phyloP scores from a whole-genome alignment of 1,140 invertebrate species.

The Bathynomus jamesi region DNA sequence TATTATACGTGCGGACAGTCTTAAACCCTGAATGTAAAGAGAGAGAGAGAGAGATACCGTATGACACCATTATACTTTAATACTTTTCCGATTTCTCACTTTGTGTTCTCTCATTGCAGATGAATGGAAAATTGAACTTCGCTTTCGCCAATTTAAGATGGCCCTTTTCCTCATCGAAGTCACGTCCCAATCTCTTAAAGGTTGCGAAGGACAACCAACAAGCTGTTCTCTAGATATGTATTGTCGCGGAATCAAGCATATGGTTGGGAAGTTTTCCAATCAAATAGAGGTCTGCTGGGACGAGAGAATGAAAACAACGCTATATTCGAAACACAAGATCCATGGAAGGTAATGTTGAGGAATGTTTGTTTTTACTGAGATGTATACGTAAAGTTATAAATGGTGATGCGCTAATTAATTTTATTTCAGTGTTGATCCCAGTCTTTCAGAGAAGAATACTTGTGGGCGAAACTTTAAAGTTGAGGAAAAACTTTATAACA shows the following conservation, averaged over 20 bases:
- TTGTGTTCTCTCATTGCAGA: no score
- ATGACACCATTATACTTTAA: no score
- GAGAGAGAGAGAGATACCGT: no score
- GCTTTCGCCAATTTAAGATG: no score
- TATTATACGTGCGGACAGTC: no score
- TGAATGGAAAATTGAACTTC: no score
- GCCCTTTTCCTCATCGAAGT: no score
- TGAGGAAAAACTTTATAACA: not conserved
- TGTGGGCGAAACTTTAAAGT: not conserved
- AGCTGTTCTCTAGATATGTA: no score
- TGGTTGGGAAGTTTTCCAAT: slow-evolving; percentile 6
- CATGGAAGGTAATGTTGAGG: slow-evolving; percentile 1
- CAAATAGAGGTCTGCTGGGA: slow-evolving; percentile 16
- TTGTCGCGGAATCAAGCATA: not conserved
- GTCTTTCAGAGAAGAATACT: not conserved
- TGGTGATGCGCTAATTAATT: not conserved
- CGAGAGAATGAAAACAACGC: not conserved
- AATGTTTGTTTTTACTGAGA: not conserved
- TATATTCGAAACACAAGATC: slow-evolving; percentile 7
- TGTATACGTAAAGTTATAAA: not conserved
- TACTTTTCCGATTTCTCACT: no score
- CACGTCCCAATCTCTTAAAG: no score
- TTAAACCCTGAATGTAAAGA: no score
- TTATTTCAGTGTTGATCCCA: not conserved
- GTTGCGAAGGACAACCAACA: no score